Evolutionary conservation across 2,797 vertebrate genomes (phyloP).

Genomic region (Danio albolineatus): DNA sequence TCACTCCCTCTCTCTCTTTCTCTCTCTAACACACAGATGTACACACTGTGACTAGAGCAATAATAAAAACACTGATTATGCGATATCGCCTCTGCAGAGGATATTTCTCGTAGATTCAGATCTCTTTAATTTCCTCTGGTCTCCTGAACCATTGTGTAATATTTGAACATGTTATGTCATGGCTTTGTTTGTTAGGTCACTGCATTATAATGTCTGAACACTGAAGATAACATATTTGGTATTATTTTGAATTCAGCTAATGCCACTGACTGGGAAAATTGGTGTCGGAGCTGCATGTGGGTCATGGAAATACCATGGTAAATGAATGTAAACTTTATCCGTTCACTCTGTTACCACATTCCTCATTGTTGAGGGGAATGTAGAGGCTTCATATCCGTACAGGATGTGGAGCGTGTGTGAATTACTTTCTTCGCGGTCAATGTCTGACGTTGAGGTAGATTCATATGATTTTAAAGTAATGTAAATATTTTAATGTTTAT

Average conservation of each 20-base stretch:
- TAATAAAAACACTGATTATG: neutral
- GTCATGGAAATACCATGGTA: constrained; percentile 17
- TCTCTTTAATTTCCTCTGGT: constrained; percentile 53
- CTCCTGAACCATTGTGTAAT: neutral
- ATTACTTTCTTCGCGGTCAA: no score
- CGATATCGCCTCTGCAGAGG: constrained; percentile 6
- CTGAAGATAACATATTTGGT: neutral
- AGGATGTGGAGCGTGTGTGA: neutral
- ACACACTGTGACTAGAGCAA: neutral
- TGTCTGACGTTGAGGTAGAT: no score
- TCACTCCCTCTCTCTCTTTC: no score
- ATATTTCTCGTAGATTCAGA: constrained; percentile 53
- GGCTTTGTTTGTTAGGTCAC: neutral
- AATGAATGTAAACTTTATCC: constrained; percentile 47
- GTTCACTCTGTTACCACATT: constrained; percentile 66
- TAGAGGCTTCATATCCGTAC: constrained; percentile 16
- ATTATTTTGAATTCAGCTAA: neutral
- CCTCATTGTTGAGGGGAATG: constrained; percentile 63
- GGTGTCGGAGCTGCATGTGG: constrained; percentile 10
- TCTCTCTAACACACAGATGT: neutral
- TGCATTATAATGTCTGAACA: neutral
- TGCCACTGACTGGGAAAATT: constrained; percentile 19
- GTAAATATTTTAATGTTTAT: no score
- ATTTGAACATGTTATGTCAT: neutral
- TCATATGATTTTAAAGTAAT: no score